Evolutionary conservation across 1,140 invertebrate species (phyloP).

Genomic region (Drosophila pandora): DNA sequence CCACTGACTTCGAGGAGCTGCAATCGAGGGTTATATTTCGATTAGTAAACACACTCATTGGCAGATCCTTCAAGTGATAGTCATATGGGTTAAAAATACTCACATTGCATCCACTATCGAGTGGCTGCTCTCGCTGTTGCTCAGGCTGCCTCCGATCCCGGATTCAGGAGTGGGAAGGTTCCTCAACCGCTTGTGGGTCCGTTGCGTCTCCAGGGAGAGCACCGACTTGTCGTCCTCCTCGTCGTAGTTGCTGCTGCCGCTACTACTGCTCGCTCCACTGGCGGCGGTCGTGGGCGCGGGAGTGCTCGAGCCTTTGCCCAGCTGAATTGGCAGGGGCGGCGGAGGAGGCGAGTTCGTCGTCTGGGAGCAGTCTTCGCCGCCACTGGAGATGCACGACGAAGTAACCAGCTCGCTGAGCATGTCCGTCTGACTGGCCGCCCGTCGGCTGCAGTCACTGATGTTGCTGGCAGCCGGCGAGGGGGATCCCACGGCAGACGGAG

Average conservation of each 20-base stretch:
- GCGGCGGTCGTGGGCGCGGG: neutral
- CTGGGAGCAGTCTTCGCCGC: slow-evolving; percentile 65
- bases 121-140: slow-evolving; percentile 78
- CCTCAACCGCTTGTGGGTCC: slow-evolving; percentile 63
- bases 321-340: slow-evolving; percentile 5
- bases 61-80: too few relatives aligned
- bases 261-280: slow-evolving; percentile 29
- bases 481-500: slow-evolving; percentile 44
- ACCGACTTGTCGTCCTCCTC: slow-evolving; percentile 74
- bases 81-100: slow-evolving; percentile 18
- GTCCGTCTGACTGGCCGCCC: slow-evolving; percentile 63
- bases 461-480: slow-evolving; percentile 43
- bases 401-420: slow-evolving; percentile 79
- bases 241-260: slow-evolving; percentile 59
- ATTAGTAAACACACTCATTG: neutral
- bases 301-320: neutral
- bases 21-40: neutral
- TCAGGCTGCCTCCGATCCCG: slow-evolving; percentile 77
- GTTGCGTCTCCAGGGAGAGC: slow-evolving; percentile 58
- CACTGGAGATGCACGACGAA: slow-evolving; percentile 74
- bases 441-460: slow-evolving; percentile 31
- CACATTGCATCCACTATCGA: slow-evolving; percentile 72
- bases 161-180: slow-evolving; percentile 74
- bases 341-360: slow-evolving; percentile 29
- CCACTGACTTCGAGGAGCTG: slow-evolving; percentile 51